phyloP scores from a whole-genome alignment of 2,888 invertebrate species.

The Euspilapteryx auroguttella region DNA sequence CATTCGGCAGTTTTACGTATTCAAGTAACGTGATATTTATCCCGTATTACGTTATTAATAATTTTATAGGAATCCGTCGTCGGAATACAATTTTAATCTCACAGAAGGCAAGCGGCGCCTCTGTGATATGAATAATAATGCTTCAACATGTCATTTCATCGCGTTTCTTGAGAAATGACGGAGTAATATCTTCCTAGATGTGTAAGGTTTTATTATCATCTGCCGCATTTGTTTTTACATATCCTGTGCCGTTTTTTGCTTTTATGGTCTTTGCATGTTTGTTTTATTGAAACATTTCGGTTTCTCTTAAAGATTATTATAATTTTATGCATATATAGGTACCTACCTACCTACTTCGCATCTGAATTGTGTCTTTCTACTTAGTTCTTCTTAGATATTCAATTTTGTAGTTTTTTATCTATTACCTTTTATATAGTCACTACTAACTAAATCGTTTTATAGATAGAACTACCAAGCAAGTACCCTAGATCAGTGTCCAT shows the following conservation, averaged over 20 bases:
- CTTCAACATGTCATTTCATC: constrained; percentile 41
- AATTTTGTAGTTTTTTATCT: too few species aligned
- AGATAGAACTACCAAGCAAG: too few species aligned
- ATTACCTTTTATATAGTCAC: too few species aligned
- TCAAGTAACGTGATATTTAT: constrained; percentile 12
- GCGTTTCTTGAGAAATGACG: constrained; percentile 55
- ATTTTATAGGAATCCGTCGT: constrained; percentile 42
- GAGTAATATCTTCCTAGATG: constrained; percentile 37
- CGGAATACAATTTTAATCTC: constrained; percentile 39
- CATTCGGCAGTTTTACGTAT: too few species aligned
- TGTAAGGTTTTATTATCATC: constrained; percentile 7
- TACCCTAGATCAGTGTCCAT: too few species aligned
- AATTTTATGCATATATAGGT: too few species aligned
- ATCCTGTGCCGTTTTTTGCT: not conserved
- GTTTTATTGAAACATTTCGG: too few species aligned
- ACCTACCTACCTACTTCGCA: too few species aligned
- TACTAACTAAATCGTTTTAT: too few species aligned
- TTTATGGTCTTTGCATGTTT: not conserved
- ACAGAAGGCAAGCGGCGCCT: constrained; percentile 38
- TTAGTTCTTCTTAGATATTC: too few species aligned
- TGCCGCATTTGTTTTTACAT: not conserved
- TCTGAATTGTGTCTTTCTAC: too few species aligned
- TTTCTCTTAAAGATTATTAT: too few species aligned
- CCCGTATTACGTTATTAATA: constrained; percentile 24
- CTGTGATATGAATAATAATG: constrained; percentile 60